A percentile compares a stretch with the other conserved stretches of the same genome.
These are phyloP conservation scores for Rhipidura dahli DNA, from an alignment of 2,113 vertebrate species.

Conservation along the genomic window DNA sequence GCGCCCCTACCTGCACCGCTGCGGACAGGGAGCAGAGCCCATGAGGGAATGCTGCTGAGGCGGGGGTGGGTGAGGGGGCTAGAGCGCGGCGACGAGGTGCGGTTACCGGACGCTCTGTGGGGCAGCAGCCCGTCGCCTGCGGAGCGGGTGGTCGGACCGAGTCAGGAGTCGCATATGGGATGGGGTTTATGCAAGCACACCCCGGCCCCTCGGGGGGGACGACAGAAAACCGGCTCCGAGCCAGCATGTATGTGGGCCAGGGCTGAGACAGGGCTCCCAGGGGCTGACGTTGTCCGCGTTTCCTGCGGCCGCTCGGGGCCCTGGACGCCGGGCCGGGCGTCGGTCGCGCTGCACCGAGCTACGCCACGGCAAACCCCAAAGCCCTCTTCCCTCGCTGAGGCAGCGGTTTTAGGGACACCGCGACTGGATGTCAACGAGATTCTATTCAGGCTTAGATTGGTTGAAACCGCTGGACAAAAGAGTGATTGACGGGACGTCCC, in stretches of 20 bases:
- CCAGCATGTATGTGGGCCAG: too few species aligned
- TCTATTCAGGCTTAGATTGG: neutral
- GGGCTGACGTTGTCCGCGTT: neutral
- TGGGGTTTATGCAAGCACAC: too few species aligned
- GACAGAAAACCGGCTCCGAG: neutral
- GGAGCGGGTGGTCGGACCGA: too few species aligned
- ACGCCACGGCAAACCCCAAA: neutral
- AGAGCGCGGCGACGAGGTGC: neutral
- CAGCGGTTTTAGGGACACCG: neutral
- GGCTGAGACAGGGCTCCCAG: too few species aligned
- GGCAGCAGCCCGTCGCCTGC: neutral
- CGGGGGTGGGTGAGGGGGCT: too few species aligned
- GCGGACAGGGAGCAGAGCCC: neutral
- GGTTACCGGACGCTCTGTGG: neutral
- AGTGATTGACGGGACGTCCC: neutral
- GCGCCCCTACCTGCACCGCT: neutral
- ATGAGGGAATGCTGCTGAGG: neutral
- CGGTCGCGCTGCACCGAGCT: neutral
- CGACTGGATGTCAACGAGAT: neutral
- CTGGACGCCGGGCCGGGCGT: too few species aligned
- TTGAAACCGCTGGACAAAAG: neutral
- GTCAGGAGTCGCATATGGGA: too few species aligned
- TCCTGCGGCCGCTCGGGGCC: neutral
- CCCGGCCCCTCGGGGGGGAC: too few species aligned
- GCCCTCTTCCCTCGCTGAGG: neutral